Evolutionary conservation across 2,113 vertebrate species (phyloP).

Genomic region (Kryptolebias marmoratus): DNA sequence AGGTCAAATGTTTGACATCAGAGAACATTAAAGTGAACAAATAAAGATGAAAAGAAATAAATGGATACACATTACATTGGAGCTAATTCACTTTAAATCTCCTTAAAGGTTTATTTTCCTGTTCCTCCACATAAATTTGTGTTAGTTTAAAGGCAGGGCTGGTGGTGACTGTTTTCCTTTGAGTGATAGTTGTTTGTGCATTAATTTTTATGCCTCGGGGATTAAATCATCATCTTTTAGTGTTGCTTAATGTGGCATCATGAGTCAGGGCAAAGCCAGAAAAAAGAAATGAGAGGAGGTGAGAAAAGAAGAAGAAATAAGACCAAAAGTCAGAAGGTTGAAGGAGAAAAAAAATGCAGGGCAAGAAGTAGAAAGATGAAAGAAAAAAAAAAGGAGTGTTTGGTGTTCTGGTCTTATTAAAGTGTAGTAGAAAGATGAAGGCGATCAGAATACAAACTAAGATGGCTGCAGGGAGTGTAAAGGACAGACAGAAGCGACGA

Average conservation of each 20-base stretch:
- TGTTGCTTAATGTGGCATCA: slow-evolving; percentile 23
- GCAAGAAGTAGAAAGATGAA: neutral
- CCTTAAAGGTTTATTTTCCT: slow-evolving; percentile 51
- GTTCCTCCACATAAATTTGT: slow-evolving; percentile 53
- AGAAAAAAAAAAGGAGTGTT: slow-evolving; percentile 5
- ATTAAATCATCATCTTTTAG: slow-evolving; percentile 19
- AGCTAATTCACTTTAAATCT: slow-evolving; percentile 39
- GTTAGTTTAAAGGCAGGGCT: slow-evolving; percentile 38
- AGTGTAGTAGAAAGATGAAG: slow-evolving; percentile 36
- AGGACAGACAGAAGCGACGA: slow-evolving; percentile 4
- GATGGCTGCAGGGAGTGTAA: slow-evolving; percentile 20
- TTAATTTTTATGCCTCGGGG: slow-evolving; percentile 11
- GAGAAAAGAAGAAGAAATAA: slow-evolving; percentile 2
- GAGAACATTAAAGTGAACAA: slow-evolving; percentile 10
- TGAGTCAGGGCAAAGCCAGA: slow-evolving; percentile 16
- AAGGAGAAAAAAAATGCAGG: slow-evolving; percentile 4
- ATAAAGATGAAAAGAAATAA: slow-evolving; percentile 14
- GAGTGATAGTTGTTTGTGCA: neutral
- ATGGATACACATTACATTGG: slow-evolving; percentile 15
- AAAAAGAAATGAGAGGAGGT: slow-evolving; percentile 6
- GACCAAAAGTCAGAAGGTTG: slow-evolving; percentile 17
- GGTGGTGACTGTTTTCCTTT: slow-evolving; percentile 22
- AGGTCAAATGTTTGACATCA: slow-evolving; percentile 43
- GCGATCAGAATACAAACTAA: slow-evolving; percentile 49
- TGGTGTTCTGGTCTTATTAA: slow-evolving; percentile 2